Evolutionary conservation across 2,888 invertebrate genomes (phyloP).

Genomic region (Strigamia transsilvanica): DNA sequence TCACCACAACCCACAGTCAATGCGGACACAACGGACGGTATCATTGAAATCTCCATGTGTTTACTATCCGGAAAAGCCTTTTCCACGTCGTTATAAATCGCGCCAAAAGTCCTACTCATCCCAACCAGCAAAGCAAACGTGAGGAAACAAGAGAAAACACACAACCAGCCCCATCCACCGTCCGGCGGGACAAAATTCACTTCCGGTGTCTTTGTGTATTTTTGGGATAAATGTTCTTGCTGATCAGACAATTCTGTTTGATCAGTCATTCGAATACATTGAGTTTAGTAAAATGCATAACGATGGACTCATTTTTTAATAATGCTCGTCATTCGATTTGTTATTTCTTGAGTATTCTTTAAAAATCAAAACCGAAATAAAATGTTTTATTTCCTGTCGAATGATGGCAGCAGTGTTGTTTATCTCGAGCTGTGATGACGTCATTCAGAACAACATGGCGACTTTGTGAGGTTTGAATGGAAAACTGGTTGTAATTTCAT

Average conservation of each 20-base stretch:
- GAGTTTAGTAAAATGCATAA: background rate
- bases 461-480: background rate
- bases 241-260: too few relatives aligned
- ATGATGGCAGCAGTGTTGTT: background rate
- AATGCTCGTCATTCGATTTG: too few relatives aligned
- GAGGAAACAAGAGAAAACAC: background rate
- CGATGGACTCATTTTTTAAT: too few relatives aligned
- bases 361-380: too few relatives aligned
- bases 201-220: background rate
- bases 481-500: background rate
- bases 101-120: conserved; percentile 27
- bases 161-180: conserved; percentile 48
- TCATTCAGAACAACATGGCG: background rate
- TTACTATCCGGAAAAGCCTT: conserved; percentile 3
- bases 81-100: conserved; percentile 25
- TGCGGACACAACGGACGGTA: background rate
- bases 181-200: background rate
- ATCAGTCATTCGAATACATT: background rate
- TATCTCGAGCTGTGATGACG: background rate
- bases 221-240: too few relatives aligned
- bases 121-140: conserved; percentile 2
- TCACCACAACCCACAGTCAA: background rate
- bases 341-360: background rate
- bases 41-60: background rate
- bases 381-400: background rate